Base-by-base conservation (phyloP, 2,113 vertebrate genomes). In the Clupea harengus region DNA sequence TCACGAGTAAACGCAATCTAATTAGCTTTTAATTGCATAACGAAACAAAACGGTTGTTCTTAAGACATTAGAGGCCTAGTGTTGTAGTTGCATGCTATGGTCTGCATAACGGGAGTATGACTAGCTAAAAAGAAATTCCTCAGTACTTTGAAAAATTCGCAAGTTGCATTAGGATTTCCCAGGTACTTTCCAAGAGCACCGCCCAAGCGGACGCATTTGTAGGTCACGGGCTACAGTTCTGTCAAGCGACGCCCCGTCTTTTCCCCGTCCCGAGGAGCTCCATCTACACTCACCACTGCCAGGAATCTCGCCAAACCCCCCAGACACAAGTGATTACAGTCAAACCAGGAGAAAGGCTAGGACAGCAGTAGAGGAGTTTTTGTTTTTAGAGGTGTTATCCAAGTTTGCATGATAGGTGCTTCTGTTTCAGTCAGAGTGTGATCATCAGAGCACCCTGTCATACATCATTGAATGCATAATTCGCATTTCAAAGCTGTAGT, bases 101-200 rank as follows among this genome's bases (percentile, higher is more conserved):
- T 1, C 64, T 28, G 39, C 39, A 28, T 25, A 67, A 28, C 1
- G 10, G 64, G n/a, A 13, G 10, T 28, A 25, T 67, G 64, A 67
- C 64, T 67, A 67, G 7, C 64, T 67, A 4, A 28, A 3, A 67
- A 67, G 7, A 8, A 1, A 67, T 67, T 67, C 25, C 10, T 11
- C 64, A 67, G n/a, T 28, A 67, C 22, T 64, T n/a, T 9, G 57
- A 64, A 25, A n/a, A n/a, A n/a, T n/a, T 64, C 7, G 57, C 57
- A 64, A 6, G 22, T 6, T 6, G 57, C 22, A 10, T 78, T 78
- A 39, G 72, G 72, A 78, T 13, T 39, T 78, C 72, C 72, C 72
- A 78, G 72, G 72, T 78, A 78, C 72, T 78, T 78, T 78, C 72
- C 72, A 39, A 78, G 10, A 39, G 72, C 72, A 78, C 64, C 64